Base-by-base conservation (phyloP, 2,888 invertebrate species). In the Dasysyrphus albostriatus region DNA sequence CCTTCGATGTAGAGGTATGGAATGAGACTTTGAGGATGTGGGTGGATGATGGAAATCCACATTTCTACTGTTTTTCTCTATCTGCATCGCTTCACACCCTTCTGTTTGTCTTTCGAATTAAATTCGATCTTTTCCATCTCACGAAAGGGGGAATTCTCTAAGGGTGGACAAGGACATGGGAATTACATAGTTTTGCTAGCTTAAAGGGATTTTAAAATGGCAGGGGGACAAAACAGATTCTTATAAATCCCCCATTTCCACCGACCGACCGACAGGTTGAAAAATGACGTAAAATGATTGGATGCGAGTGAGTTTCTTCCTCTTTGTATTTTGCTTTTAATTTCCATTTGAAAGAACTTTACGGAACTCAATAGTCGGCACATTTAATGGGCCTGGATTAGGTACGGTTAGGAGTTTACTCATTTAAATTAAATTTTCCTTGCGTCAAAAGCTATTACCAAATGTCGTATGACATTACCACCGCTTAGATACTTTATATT, bases 21-120 rank as follows among this genome's bases (percentile, higher is more conserved):
- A 12, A 32, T 61, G 61, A 5, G 51, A 19, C 2, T 44, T 29
- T 6, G 24, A 61, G 78, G 74, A 87, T 75, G 87, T 82, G 82
- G 82, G 87, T 58, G 87, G 80, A 82, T 87, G 74, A 87, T 82
- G 74, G 74, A 75, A 83, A 78, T 87, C 61, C 76, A 72, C 73
- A 74, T 42, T 74, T 69, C 63, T 32, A 42, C 61, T 63, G 65
- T 63, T 70, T 70, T 49, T 72, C 49, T 87, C 65, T 83, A 81
- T 88, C 83, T 88, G 88, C 88, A 85, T 83, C 88, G 83, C 70
- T 88, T 88, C 82, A 88, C 88, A 88, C 88, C 88, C 88, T 82
- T 88, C 81, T 88, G 84, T 85, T 88, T 88, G 85, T 88, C 83
- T 88, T 88, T 76, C 70, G 75, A 87, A 87, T 83, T 87, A 87